Percentiles rank a stretch among this genome's conserved stretches.
phyloP scores from a whole-genome alignment of 2,113 vertebrate species.

The Microtus montanus region DNA sequence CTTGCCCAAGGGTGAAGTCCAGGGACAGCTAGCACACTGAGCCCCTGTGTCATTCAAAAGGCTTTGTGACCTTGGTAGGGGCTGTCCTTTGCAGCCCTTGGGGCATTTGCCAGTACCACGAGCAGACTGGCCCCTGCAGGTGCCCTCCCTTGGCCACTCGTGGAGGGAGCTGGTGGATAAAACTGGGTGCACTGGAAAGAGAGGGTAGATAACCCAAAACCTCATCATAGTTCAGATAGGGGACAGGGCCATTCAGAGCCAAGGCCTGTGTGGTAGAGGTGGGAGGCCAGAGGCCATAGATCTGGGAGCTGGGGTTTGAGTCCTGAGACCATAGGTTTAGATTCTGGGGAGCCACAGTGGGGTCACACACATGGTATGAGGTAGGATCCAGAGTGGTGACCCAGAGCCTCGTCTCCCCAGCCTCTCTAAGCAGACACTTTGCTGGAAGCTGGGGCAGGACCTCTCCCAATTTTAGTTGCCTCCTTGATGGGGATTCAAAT shows the following conservation, averaged over 20 bases:
- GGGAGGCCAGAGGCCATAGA: not conserved
- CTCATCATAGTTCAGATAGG: fast-evolving
- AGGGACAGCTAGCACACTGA: fast-evolving
- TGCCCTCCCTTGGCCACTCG: fast-evolving
- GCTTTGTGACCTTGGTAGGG: not conserved
- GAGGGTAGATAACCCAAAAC: fast-evolving
- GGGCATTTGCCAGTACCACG: fast-evolving
- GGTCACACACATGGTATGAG: fast-evolving
- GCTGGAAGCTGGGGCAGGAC: no score
- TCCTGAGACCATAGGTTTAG: no score
- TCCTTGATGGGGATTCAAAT: no score
- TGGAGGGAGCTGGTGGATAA: not conserved
- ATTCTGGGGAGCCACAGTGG: not conserved
- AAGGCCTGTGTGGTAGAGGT: no score
- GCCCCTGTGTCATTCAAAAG: fast-evolving
- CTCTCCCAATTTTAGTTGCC: not conserved
- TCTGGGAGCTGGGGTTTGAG: no score
- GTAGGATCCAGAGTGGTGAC: not conserved
- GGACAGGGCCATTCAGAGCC: not conserved
- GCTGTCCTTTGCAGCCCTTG: not conserved
- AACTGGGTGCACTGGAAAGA: fast-evolving
- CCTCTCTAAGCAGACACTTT: not conserved
- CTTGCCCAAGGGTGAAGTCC: not conserved
- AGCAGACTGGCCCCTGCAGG: not conserved
- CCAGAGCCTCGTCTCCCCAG: not conserved